Base-by-base conservation (phyloP, 2,113 vertebrate species). In the Tinamus guttatus region DNA sequence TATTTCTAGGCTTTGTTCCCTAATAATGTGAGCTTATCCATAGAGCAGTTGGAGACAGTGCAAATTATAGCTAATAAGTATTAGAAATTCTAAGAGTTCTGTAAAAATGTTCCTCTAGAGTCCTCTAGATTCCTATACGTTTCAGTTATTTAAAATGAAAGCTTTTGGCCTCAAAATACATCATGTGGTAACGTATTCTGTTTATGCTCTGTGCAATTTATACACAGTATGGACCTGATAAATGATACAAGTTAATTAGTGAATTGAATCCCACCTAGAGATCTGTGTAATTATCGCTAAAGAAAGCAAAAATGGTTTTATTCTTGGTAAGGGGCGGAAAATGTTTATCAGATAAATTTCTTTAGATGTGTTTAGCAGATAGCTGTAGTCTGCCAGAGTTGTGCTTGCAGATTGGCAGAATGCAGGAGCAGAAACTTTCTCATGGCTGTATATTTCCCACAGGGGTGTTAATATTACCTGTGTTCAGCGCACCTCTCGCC, bases 81-180 rank as follows among this genome's bases (percentile, higher is more conserved):
- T 45, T 87, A 90, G 14, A 63, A 77, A 11, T 22, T 49, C 19
- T 71, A 24, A 41, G 34, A 38, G 25, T 47, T 13, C 20, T 43
- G 27, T 36, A 34, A 93, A 96, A 87, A 52, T 70, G 18, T 71
- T 85, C n/a, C n/a, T n/a, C n/a, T n/a, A n/a, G n/a, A 73, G 81
- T 25, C 7, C 18, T 51, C 40, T 36, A 51, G 20, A 12, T 68
- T 81, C 3, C 11, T 59, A 16, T 2, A 11, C 1, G 54, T 86
- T 75, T 81, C 45, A 92, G 28, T 32, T 54, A 51, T 4, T n/a
- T n/a, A 36, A 73, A 60, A 71, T 91, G 13, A 32, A 51, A 28
- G 45, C 1, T 51, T 91, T 85, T 58, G 25, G 13, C 10, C 32
- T 89, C 19, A 38, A 76, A 49, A 68, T 3, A 14, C 12, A 17